Percentiles rank a stretch among this genome's conserved stretches.
These are phyloP conservation scores for Aphodius sticticus DNA, from an alignment of 2,888 invertebrate species.

Conservation along the genomic window DNA sequence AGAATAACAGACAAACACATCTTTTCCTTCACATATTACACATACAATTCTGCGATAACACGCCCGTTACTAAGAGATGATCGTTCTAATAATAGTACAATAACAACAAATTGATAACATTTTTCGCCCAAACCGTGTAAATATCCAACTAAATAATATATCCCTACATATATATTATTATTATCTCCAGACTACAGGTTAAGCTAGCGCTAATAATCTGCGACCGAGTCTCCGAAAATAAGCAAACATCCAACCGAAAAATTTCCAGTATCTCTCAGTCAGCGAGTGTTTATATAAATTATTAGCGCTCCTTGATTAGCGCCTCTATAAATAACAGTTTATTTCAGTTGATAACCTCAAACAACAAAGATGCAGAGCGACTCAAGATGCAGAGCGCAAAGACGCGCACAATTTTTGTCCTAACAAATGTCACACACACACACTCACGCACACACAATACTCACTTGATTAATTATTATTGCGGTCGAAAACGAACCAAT, in stretches of 20 bases:
- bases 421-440: neutral
- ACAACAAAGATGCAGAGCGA: neutral
- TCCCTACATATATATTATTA: too few relatives aligned
- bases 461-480: neutral
- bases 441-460: neutral
- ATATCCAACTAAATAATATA: too few relatives aligned
- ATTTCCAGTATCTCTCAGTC: neutral
- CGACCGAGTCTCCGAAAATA: neutral
- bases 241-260: neutral
- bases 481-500: neutral
- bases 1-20: neutral
- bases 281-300: neutral
- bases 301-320: neutral
- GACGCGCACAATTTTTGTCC: too few relatives aligned
- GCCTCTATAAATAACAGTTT: neutral
- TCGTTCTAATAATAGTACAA: neutral
- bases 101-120: neutral
- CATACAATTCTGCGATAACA: neutral
- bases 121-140: neutral
- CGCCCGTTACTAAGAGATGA: neutral
- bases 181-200: neutral
- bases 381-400: neutral
- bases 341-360: neutral
- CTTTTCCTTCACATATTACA: neutral
- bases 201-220: neutral